These are phyloP conservation scores for Antechinus stuartii DNA, from an alignment of 2,113 vertebrate species.

Conservation along the genomic window DNA sequence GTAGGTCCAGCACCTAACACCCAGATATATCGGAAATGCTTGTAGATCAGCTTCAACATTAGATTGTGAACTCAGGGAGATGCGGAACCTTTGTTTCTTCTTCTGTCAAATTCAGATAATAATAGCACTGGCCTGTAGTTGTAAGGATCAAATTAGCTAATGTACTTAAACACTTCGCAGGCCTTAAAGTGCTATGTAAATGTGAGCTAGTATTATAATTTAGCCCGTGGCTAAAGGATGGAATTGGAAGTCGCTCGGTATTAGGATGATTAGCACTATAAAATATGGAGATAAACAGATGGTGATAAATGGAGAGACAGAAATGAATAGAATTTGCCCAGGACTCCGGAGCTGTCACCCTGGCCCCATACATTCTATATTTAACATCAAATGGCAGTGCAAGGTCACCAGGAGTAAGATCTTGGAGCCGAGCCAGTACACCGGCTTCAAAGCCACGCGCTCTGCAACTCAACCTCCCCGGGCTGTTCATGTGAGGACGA, in stretches of 20 bases:
- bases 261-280: neutral
- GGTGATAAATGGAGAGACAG: constrained; percentile 28
- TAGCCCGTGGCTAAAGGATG: neutral
- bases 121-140: neutral
- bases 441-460: neutral
- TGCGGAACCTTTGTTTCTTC: neutral
- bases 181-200: neutral
- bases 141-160: neutral
- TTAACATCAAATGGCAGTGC: constrained; percentile 52
- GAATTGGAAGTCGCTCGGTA: neutral
- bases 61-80: neutral
- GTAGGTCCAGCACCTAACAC: neutral
- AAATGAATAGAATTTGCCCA: constrained; percentile 28
- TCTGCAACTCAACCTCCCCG: constrained; percentile 6
- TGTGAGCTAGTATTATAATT: neutral
- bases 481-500: constrained; percentile 18
- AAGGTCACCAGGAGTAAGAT: constrained; percentile 45
- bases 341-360: constrained; percentile 40
- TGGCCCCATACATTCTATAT: constrained; percentile 48
- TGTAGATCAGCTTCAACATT: neutral
- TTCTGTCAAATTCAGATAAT: neutral
- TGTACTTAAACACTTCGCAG: neutral
- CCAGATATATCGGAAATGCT: neutral
- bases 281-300: constrained; percentile 42
- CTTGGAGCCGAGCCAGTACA: constrained; percentile 32